These are phyloP conservation scores for Lepidostoma basale DNA, from an alignment of 1,140 invertebrate genomes.

Conservation along the genomic window DNA sequence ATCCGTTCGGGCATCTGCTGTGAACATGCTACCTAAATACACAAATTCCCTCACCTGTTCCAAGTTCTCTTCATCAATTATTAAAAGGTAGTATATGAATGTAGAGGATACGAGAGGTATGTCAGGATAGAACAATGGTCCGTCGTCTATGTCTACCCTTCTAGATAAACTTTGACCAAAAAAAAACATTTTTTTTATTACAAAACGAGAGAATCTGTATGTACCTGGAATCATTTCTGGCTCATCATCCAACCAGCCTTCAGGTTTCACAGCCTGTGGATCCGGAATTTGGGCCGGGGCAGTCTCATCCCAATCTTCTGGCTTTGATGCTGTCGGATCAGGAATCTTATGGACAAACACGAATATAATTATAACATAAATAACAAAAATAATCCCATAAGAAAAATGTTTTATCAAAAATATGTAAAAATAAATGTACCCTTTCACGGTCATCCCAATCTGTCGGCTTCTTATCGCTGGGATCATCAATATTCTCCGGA, in stretches of 20 bases:
- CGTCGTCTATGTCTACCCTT: no score
- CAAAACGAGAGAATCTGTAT: neutral
- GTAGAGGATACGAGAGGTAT: no score
- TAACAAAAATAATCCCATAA: neutral
- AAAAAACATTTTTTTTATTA: conserved; percentile 2
- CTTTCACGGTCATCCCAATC: conserved; percentile 98
- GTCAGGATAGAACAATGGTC: no score
- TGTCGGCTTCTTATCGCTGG: conserved; percentile 84
- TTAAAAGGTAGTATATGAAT: no score
- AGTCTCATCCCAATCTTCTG: conserved; percentile 95
- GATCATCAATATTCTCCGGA: conserved; percentile 94
- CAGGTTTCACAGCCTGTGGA: conserved; percentile 84
- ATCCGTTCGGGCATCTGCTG: no score
- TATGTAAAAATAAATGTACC: conserved; percentile 47
- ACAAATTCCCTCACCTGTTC: no score
- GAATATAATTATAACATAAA: conserved; percentile 2
- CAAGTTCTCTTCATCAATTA: no score
- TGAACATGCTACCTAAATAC: no score
- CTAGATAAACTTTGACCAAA: neutral
- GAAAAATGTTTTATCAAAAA: conserved; percentile 6
- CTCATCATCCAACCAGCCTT: conserved; percentile 95
- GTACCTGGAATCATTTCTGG: conserved; percentile 77
- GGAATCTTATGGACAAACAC: conserved; percentile 67
- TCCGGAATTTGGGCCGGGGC: conserved; percentile 90
- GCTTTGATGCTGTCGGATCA: conserved; percentile 85